Conservation (phyloP, 2,888 invertebrate species). For the Drosophila meridiana region DNA sequence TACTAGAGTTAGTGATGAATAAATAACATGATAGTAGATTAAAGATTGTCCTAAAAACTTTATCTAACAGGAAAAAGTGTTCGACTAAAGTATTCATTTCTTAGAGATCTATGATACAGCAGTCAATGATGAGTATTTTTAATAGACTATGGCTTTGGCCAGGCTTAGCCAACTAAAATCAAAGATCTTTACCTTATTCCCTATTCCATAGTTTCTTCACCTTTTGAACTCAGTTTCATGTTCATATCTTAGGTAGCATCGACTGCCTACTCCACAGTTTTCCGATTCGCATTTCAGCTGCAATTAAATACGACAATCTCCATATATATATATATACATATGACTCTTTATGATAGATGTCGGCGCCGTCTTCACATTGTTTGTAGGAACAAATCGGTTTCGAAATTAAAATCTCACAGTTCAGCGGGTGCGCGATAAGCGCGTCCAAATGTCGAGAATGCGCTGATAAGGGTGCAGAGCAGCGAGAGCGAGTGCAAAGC, state of each 20-base stretch:
- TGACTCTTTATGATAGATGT: slow-evolving; percentile 6
- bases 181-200: not conserved
- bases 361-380: slow-evolving; percentile 55
- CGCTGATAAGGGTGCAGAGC: slow-evolving; percentile 59
- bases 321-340: not conserved
- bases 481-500: slow-evolving; percentile 20
- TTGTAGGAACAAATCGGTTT: slow-evolving; percentile 65
- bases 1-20: too few species aligned
- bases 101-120: too few species aligned
- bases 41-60: not conserved
- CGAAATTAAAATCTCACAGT: slow-evolving; percentile 77
- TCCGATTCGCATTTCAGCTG: not conserved
- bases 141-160: too few species aligned
- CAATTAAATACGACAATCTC: slow-evolving; percentile 14
- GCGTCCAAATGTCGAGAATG: slow-evolving; percentile 26
- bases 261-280: not conserved
- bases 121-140: too few species aligned
- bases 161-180: not conserved
- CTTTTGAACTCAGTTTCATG: not conserved
- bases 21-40: too few species aligned
- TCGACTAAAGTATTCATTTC: too few species aligned
- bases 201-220: not conserved
- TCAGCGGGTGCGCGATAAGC: slow-evolving; percentile 67
- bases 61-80: too few species aligned
- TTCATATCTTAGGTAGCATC: slow-evolving; percentile 9